Conservation (phyloP, 2,797 vertebrate species). For the Megalops cyprinoides region DNA sequence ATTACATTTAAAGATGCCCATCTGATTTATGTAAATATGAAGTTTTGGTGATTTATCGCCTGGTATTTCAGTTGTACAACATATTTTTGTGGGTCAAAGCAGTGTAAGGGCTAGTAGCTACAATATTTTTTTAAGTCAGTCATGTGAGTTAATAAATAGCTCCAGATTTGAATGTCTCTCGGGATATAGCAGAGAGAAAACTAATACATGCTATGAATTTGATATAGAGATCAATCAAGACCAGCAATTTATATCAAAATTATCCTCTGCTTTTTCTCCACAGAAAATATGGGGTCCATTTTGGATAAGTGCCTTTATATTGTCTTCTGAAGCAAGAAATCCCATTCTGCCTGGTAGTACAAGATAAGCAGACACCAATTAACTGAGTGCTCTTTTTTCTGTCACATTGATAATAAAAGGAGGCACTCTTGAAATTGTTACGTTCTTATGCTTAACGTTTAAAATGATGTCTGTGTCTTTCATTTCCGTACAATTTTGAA, state of each 20-base stretch:
- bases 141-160: background rate
- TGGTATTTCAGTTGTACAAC: background rate
- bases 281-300: slow-evolving; percentile 8
- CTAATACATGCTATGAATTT: slow-evolving; percentile 26
- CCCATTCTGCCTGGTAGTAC: slow-evolving; percentile 27
- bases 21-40: background rate
- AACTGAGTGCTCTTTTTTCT: slow-evolving; percentile 27
- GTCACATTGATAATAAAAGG: slow-evolving; percentile 47
- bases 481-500: slow-evolving; percentile 37
- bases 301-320: slow-evolving; percentile 24
- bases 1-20: background rate
- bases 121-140: background rate
- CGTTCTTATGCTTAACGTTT: slow-evolving; percentile 33
- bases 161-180: slow-evolving; percentile 10
- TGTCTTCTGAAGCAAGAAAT: slow-evolving; percentile 7
- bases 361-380: slow-evolving; percentile 35
- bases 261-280: background rate
- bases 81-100: background rate
- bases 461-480: slow-evolving; percentile 45
- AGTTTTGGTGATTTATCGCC: background rate
- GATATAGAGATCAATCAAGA: slow-evolving; percentile 27
- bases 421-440: slow-evolving; percentile 36
- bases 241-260: slow-evolving; percentile 30
- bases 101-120: background rate
- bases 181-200: slow-evolving; percentile 17